Evolutionary conservation across 1,140 invertebrate species (phyloP).

Genomic region (Amphibalanus amphitrite): DNA sequence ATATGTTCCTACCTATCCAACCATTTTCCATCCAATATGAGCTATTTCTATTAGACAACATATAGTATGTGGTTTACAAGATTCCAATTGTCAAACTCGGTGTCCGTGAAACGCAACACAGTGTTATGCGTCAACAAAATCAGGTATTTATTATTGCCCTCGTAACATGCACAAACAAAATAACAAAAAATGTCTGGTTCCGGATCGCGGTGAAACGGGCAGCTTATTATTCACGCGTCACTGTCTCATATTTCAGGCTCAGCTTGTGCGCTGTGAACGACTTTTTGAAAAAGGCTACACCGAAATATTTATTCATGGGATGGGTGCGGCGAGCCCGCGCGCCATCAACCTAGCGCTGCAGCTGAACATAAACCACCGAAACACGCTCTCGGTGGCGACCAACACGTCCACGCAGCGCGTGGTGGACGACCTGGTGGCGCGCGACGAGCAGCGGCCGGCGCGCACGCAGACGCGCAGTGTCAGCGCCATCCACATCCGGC

Average conservation of each 20-base stretch:
- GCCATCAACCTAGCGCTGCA: conserved; percentile 70
- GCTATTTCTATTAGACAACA: no score
- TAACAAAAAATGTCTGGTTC: neutral
- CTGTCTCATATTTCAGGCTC: neutral
- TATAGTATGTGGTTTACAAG: no score
- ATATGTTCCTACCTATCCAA: no score
- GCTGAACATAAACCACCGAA: conserved; percentile 46
- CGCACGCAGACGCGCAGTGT: neutral
- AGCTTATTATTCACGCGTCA: neutral
- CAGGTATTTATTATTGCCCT: neutral
- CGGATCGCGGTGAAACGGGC: neutral
- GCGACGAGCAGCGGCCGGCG: conserved; percentile 7
- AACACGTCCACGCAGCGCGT: conserved; percentile 70
- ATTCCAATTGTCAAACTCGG: no score
- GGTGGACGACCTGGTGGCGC: conserved; percentile 36
- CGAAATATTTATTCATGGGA: conserved; percentile 44
- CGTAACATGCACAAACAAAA: neutral
- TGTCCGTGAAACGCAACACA: no score
- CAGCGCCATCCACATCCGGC: neutral
- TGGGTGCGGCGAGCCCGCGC: conserved; percentile 64
- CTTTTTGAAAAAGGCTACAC: neutral
- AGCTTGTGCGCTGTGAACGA: neutral
- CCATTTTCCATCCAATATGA: no score
- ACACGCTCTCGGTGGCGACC: conserved; percentile 48
- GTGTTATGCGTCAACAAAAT: no score